Conservation (phyloP, 2,888 invertebrate species). For the Orchestes rusci region DNA sequence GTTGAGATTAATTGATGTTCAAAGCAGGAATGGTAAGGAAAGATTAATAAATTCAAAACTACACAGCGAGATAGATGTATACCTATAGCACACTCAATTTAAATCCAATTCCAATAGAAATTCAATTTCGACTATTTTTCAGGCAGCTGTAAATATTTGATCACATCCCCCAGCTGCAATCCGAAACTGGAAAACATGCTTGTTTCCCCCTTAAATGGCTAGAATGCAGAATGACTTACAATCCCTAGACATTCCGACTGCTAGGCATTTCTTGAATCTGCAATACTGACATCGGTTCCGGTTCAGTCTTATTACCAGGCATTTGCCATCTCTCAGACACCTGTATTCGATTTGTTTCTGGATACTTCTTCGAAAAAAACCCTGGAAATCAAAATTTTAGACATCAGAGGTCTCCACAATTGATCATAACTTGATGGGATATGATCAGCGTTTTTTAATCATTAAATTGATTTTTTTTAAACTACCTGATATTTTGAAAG, state of each 20-base stretch:
- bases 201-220: constrained; percentile 1
- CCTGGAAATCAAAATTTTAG: constrained; percentile 49
- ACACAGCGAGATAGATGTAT: too few relatives aligned
- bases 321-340: constrained; percentile 89
- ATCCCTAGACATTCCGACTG: constrained; percentile 94
- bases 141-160: too few relatives aligned
- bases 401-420: neutral
- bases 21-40: too few relatives aligned
- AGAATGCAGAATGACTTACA: constrained; percentile 84
- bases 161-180: neutral
- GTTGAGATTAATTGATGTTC: too few relatives aligned
- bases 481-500: too few relatives aligned
- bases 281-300: constrained; percentile 94
- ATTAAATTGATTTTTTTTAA: too few relatives aligned
- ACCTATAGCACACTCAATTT: too few relatives aligned
- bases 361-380: constrained; percentile 91
- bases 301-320: constrained; percentile 86
- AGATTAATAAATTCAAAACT: too few relatives aligned
- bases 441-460: too few relatives aligned
- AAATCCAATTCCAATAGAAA: too few relatives aligned
- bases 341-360: constrained; percentile 96
- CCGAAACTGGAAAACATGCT: neutral
- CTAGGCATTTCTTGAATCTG: constrained; percentile 92
- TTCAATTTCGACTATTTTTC: too few relatives aligned
- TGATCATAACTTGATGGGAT: too few relatives aligned